Percentiles rank a stretch among this genome's conserved stretches.
Conservation (phyloP, 1,140 invertebrate genomes). For the Ips typographus region DNA sequence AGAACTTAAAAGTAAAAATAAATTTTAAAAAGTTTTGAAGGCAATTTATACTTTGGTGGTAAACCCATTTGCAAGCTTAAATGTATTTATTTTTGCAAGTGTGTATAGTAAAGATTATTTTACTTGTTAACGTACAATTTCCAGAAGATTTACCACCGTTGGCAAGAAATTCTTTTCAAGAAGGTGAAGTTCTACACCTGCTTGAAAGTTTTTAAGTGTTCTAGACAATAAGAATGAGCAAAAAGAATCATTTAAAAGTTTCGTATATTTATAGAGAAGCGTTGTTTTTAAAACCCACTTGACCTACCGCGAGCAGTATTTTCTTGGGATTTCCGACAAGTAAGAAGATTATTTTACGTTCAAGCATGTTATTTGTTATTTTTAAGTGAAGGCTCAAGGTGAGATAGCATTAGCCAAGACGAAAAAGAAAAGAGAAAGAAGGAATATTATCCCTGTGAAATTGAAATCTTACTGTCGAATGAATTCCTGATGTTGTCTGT, state of each 20-base stretch:
- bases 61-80: too few relatives aligned
- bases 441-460: not conserved
- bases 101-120: not conserved
- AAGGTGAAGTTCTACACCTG: not conserved
- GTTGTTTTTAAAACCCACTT: conserved; percentile 7
- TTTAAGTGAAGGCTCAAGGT: too few relatives aligned
- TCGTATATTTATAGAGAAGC: conserved; percentile 16
- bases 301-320: not conserved
- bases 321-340: not conserved
- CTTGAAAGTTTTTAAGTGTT: conserved; percentile 10
- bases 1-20: too few relatives aligned
- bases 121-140: not conserved
- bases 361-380: too few relatives aligned
- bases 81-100: too few relatives aligned
- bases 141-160: not conserved
- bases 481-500: conserved; percentile 40
- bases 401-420: not conserved
- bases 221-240: conserved; percentile 4
- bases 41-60: too few relatives aligned
- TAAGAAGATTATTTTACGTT: too few relatives aligned
- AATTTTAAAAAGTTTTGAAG: too few relatives aligned
- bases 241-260: conserved; percentile 6
- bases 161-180: not conserved
- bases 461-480: conserved; percentile 36
- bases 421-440: not conserved